These are phyloP conservation scores for Clarias laeviceps DNA, from an alignment of 2,797 vertebrate genomes.

Conservation along the genomic window DNA sequence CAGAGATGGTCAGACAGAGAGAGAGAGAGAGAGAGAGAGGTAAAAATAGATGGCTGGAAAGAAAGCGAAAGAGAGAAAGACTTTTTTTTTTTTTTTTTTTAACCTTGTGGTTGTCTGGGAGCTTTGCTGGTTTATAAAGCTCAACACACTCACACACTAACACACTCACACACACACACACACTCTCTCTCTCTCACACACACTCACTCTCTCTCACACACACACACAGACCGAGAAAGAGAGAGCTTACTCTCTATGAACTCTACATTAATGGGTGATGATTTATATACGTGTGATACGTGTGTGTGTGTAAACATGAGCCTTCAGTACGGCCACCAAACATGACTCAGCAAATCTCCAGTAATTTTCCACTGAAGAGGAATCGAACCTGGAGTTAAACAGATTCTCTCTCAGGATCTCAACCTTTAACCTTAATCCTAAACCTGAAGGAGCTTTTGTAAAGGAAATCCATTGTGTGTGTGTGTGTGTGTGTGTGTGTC, in stretches of 20 bases:
- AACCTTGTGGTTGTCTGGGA: slow-evolving; percentile 22
- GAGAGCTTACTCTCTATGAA: not conserved
- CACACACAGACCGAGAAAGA: slow-evolving; percentile 11
- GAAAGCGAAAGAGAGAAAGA: too few relatives aligned
- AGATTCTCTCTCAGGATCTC: not conserved
- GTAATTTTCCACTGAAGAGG: not conserved
- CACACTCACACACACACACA: not conserved
- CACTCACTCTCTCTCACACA: slow-evolving; percentile 1
- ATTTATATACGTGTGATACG: not conserved
- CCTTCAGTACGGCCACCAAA: not conserved
- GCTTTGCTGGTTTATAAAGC: not conserved
- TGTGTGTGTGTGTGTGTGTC: not conserved
- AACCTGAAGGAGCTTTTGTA: not conserved
- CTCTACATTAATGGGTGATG: not conserved
- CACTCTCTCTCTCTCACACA: too few relatives aligned
- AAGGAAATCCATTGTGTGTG: not conserved
- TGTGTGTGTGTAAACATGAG: not conserved
- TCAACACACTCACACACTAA: not conserved
- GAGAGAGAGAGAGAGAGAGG: not conserved
- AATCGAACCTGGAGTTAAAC: not conserved
- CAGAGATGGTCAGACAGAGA: not conserved
- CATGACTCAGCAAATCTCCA: slow-evolving; percentile 8
- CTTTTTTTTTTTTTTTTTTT: not conserved
- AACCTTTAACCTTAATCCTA: not conserved
- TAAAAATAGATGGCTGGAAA: too few relatives aligned